Conservation (phyloP, 92 coral and sea anemone species). For the Siderastrea siderea region DNA sequence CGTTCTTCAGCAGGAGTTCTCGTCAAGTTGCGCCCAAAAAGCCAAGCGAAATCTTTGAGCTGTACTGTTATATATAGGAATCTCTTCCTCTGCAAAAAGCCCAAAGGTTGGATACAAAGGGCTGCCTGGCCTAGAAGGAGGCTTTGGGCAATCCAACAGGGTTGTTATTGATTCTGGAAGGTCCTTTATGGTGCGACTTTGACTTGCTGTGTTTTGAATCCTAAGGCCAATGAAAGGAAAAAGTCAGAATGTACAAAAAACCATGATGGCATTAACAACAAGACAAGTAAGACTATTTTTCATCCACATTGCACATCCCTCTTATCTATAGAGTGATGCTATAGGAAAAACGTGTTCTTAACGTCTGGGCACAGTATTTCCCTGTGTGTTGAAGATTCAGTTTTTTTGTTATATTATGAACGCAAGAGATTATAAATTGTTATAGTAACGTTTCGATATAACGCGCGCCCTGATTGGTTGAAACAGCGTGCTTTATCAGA, state of each 20-base stretch:
- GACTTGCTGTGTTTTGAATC: slow-evolving; percentile 16
- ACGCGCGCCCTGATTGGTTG: too few relatives aligned
- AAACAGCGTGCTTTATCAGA: too few relatives aligned
- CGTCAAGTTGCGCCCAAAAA: slow-evolving; percentile 35
- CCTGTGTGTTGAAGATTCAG: too few relatives aligned
- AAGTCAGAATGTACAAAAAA: neutral
- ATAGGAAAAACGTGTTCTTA: too few relatives aligned
- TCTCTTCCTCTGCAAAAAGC: slow-evolving; percentile 11
- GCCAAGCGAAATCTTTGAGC: slow-evolving; percentile 49
- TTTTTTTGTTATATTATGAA: too few relatives aligned
- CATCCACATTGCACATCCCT: too few relatives aligned
- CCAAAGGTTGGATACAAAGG: slow-evolving; percentile 25
- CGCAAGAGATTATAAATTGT: too few relatives aligned
- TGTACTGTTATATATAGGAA: slow-evolving; percentile 3
- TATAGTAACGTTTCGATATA: too few relatives aligned
- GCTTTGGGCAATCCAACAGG: slow-evolving; percentile 43
- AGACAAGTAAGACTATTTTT: too few relatives aligned
- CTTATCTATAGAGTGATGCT: too few relatives aligned
- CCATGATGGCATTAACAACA: neutral
- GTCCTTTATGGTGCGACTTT: slow-evolving; percentile 46
- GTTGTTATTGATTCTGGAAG: slow-evolving; percentile 46
- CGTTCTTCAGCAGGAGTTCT: slow-evolving; percentile 21
- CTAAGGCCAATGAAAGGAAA: neutral
- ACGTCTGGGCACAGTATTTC: too few relatives aligned
- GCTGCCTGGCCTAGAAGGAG: slow-evolving; percentile 17